Evolutionary conservation across 2,888 invertebrate species (phyloP), one percentile per base, ranked within the genome.

Genomic region (Eupithecia exiguata): DNA sequence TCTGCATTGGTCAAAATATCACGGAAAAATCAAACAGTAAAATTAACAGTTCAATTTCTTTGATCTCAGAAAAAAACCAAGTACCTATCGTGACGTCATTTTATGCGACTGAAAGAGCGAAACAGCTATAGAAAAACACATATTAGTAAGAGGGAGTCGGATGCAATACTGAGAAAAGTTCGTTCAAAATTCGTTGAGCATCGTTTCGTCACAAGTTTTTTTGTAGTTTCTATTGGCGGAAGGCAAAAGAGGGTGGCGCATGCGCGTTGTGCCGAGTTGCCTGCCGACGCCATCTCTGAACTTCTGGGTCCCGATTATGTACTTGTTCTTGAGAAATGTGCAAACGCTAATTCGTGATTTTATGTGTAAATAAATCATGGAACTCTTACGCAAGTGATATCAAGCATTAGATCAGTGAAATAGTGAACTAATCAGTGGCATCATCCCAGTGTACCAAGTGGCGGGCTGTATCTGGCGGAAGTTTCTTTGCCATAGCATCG

Each of bases 251-350:
- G 91, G 93, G 92, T 92, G 93, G 94, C 94, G 94, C 95, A 94
- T 94, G 95, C 95, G 94, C 94, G 94, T 92, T 94, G 86, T 90
- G 92, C 91, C 25, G 58, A 58, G 58, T 58, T 58, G 58, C 53
- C 94, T 53, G 53, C 58, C 94, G 95, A 95, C 95, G 95, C 95
- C 95, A 95, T 94, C 94, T 93, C 92, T 92, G 83, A 90, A 92
- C 87, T 92, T 91, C 90, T 92, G 91, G 91, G 70, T 92, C 89
- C 90, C 88, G 91, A 89, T 86, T 89, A 91, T 88, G 90, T 91
- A 88, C 87, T 88, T 88, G 87, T 87, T 86, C 84, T 85, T 84
- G 83, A 88, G 87, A 87, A 84, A 88, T 89, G 87, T 90, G 84
- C 66, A 38, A 86, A 86, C 87, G 86, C 82, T 87, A 87, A 88